Base-by-base conservation (phyloP, 2,888 invertebrate genomes). In the Cerastis rubricosa region DNA sequence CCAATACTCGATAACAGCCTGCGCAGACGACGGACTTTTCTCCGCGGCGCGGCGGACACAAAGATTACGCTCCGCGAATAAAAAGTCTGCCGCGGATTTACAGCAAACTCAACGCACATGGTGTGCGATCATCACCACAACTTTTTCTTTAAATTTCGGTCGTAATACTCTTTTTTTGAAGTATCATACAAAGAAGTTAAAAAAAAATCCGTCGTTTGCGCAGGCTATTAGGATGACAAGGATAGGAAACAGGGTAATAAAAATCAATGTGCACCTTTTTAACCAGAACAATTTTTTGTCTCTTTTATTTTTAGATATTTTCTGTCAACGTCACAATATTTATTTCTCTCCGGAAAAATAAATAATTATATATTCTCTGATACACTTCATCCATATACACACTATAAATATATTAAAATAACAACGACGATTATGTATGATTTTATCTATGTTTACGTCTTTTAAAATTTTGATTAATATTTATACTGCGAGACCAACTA, bases 211-310 rank as follows among this genome's bases (percentile, higher is more conserved):
- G n/a, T n/a, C n/a, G n/a, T n/a, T n/a, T n/a, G n/a, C n/a, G n/a
- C n/a, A n/a, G n/a, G n/a, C n/a, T n/a, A n/a, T n/a, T n/a, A 72
- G 89, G 87, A 85, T 66, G 12, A 45, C 17, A 79, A 77, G 76
- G 84, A 84, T 51, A 79, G 90, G 90, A 87, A 51, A 88, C 35
- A 71, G 87, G 91, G 84, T 65, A 87, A 89, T 94, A 93, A 94
- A 95, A 95, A 94, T 93, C 92, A 93, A 92, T 91, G 92, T 95
- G 94, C 95, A 96, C 94, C 94, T 92, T 93, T 93, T 93, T 91
- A 94, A 94, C 90, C 93, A 92, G 89, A 89, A 91, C 91, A 93
- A 93, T 92, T 91, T 90, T 91, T 85, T 81, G 59, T 91, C 86
- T 91, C 92, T 89, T 89, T 89, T 89, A 91, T 89, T 89, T 87